Conservation (phyloP, 2,888 invertebrate genomes). For the Dasypogon diadema region DNA sequence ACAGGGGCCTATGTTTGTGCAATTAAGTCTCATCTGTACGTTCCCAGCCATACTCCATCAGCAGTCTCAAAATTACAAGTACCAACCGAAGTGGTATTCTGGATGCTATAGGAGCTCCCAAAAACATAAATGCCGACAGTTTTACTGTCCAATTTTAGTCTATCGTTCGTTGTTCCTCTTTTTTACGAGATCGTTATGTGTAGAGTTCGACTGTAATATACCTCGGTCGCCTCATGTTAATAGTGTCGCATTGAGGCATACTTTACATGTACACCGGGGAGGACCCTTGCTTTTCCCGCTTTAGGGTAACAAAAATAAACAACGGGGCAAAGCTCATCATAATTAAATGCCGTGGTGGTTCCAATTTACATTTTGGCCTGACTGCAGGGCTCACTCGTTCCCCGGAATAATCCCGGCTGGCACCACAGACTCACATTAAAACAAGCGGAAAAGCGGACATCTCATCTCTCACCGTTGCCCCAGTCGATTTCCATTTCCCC, state of each 20-base stretch:
- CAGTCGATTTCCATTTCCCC: too few species aligned
- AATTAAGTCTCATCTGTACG: slow-evolving; percentile 46
- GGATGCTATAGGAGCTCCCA: slow-evolving; percentile 26
- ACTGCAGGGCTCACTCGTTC: not conserved
- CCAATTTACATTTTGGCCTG: not conserved
- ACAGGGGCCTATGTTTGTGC: slow-evolving; percentile 48
- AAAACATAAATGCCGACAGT: slow-evolving; percentile 48
- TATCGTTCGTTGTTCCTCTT: slow-evolving; percentile 45
- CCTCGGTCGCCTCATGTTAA: not conserved
- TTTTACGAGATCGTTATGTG: slow-evolving; percentile 43
- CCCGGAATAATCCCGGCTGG: not conserved
- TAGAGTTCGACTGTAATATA: slow-evolving; percentile 17
- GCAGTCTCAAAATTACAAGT: slow-evolving; percentile 42
- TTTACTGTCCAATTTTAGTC: slow-evolving; percentile 49
- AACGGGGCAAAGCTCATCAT: slow-evolving; percentile 34
- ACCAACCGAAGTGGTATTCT: slow-evolving; percentile 30
- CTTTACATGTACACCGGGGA: not conserved
- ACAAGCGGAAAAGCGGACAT: not conserved
- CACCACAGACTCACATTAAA: not conserved
- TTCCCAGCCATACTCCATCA: slow-evolving; percentile 39
- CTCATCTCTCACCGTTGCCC: not conserved
- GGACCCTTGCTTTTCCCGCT: not conserved
- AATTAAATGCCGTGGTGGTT: slow-evolving; percentile 6
- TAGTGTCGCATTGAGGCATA: not conserved
- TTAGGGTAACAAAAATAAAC: slow-evolving; percentile 39